Base-by-base conservation (phyloP, 2,113 vertebrate genomes). In the Bolborhynchus lineola region DNA sequence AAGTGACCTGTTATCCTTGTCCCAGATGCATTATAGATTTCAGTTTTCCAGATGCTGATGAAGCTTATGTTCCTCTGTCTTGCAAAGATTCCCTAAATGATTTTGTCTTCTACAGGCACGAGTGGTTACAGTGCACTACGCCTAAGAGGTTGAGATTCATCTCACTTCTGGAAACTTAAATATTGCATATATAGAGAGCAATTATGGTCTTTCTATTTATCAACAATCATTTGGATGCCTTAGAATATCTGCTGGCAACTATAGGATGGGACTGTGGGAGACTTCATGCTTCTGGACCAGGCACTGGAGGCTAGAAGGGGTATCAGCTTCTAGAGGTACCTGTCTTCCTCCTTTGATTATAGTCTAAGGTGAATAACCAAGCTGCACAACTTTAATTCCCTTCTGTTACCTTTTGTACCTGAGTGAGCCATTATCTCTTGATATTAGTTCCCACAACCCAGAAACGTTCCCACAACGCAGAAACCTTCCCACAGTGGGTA, bases 121-220 rank as follows among this genome's bases (percentile, higher is more conserved):
- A 18, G 10, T 9, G 16, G 39, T 57, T 71, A 24, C 39, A 53
- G 42, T 0, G 0, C 20, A 52, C 2, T 11, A 3, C 31, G 31
- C 6, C 50, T 19, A 20, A 50, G 70, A 46, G 3, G 6, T 9
- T 64, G 31, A 82, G 18, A 68, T 50, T 23, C 11, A 24, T 69
- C 9, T 76, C 15, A 60, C 10, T 42, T 62, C 60, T 80, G 5
- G 26, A 62, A 82, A 37, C 33, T 5, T 15, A 77, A 82, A 59
- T 49, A 16, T 50, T 82, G 46, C 1, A 16, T 55, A 13, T 6
- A 16, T 0, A 60, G 17, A 21, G 31, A 65, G 26, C 9, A 72
- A 28, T 31, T n/a, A 18, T 62, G 20, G 2, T 62, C 9, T 79
- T 86, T 37, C 35, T 74, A 3, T 31, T 24, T 6, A 8, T 16